These are phyloP conservation scores for Corythoichthys haematopterus DNA, from an alignment of 2,113 vertebrate species.

Conservation along the genomic window DNA sequence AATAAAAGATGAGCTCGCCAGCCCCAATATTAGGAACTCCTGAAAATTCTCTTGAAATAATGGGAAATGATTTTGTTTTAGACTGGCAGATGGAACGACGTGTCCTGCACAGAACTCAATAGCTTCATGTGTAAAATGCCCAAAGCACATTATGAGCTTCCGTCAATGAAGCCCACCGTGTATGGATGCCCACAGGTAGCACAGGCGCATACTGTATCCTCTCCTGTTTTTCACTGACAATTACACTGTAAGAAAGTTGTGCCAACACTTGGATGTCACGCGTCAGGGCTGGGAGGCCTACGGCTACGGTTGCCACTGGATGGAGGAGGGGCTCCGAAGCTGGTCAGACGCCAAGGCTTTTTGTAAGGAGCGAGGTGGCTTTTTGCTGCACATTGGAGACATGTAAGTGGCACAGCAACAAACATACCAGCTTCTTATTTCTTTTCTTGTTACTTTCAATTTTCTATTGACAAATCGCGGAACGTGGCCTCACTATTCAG, in stretches of 20 bases:
- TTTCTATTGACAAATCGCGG: no score
- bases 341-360: constrained; percentile 67
- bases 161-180: constrained; percentile 65
- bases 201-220: no score
- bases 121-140: constrained; percentile 71
- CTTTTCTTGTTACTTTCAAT: no score
- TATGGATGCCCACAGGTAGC: constrained; percentile 72
- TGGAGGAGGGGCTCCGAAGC: constrained; percentile 59
- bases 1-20: neutral
- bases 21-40: neutral
- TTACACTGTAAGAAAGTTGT: constrained; percentile 66
- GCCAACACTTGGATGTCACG: neutral
- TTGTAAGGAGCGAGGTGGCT: constrained; percentile 50
- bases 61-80: constrained; percentile 22
- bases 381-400: constrained; percentile 70
- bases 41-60: neutral
- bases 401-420: constrained; percentile 51
- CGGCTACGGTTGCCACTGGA: constrained; percentile 73
- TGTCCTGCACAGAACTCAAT: constrained; percentile 69
- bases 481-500: no score
- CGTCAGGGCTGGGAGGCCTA: constrained; percentile 74
- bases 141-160: constrained; percentile 70
- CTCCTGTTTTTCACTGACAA: constrained; percentile 60
- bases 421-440: no score
- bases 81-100: constrained; percentile 74